These are phyloP conservation scores for Priocnemis perturbator DNA, from an alignment of 2,888 invertebrate genomes.

Conservation along the genomic window DNA sequence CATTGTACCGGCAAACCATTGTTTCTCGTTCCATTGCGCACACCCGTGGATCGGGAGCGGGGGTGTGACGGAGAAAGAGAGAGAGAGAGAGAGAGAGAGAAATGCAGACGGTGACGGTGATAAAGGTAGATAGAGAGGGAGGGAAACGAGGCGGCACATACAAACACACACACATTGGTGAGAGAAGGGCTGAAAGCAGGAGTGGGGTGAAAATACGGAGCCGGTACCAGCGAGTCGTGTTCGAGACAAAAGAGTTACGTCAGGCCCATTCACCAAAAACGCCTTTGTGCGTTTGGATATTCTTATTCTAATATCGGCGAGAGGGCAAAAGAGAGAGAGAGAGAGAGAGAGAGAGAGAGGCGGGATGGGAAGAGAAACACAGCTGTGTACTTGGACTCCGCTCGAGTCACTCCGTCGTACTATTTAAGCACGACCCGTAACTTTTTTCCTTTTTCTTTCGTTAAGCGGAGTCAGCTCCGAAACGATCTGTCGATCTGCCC, in stretches of 20 bases:
- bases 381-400: constrained; percentile 27
- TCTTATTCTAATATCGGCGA: constrained; percentile 48
- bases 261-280: constrained; percentile 56
- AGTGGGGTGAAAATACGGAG: constrained; percentile 34
- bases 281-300: constrained; percentile 52
- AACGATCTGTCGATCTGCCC: constrained; percentile 17
- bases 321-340: constrained; percentile 3
- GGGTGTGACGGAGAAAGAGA: constrained; percentile 21
- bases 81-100: constrained; percentile 21
- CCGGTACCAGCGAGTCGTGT: constrained; percentile 42
- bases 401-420: constrained; percentile 46
- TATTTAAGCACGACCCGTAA: constrained; percentile 40
- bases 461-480: neutral
- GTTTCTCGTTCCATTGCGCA: constrained; percentile 65
- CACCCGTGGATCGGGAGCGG: constrained; percentile 46
- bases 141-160: neutral
- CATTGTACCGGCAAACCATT: constrained; percentile 65
- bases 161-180: too few relatives aligned
- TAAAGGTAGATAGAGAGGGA: neutral
- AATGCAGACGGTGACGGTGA: neutral
- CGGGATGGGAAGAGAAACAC: constrained; percentile 25
- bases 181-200: constrained; percentile 1
- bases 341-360: constrained; percentile 6
- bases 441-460: constrained; percentile 26
- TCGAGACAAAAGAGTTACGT: constrained; percentile 63